phyloP scores from a whole-genome alignment of 2,113 vertebrate genomes.

The Nothocercus nigrocapillus region DNA sequence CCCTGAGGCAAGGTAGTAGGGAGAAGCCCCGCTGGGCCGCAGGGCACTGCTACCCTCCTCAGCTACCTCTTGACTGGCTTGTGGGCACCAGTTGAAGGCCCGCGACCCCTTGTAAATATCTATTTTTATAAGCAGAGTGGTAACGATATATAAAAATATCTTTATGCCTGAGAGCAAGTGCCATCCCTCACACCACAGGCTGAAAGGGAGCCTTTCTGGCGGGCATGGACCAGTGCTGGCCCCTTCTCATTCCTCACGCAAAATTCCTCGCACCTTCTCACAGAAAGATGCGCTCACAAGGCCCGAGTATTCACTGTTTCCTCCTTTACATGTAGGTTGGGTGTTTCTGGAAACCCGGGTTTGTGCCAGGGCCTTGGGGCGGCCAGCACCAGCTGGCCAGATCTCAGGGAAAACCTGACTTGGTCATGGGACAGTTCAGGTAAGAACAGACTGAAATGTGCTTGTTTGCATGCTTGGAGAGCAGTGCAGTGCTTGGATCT shows the following conservation, averaged over 20 bases:
- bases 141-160: no score
- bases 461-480: not conserved
- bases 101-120: no score
- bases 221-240: no score
- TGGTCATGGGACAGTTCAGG: not conserved
- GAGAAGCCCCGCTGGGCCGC: no score
- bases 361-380: not conserved
- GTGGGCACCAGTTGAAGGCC: no score
- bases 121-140: no score
- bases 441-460: not conserved
- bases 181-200: no score
- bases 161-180: no score
- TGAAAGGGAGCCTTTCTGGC: no score
- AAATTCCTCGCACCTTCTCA: not conserved
- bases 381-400: not conserved
- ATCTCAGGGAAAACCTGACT: not conserved
- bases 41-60: no score
- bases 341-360: not conserved
- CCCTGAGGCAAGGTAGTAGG: no score
- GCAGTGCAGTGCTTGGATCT: rapidly evolving
- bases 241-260: not conserved
- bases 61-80: no score
- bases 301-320: not conserved
- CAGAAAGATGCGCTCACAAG: not conserved
- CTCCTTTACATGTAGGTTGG: not conserved